These are phyloP conservation scores for Mythimna ferrago DNA, from an alignment of 2,888 invertebrate genomes.

Conservation along the genomic window DNA sequence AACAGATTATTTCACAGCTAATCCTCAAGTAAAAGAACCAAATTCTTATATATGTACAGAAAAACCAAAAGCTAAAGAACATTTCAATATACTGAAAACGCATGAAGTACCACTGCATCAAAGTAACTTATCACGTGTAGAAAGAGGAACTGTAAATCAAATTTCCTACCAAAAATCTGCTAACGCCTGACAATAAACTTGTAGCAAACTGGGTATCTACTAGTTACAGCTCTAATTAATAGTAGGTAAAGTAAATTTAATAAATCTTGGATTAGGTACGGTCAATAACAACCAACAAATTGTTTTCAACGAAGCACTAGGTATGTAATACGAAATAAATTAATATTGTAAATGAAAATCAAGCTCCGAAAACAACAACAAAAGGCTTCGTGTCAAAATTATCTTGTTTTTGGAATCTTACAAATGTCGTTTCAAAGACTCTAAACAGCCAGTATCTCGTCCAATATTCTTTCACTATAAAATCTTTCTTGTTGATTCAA, in stretches of 20 bases:
- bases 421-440: constrained; percentile 50
- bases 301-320: constrained; percentile 48
- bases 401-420: constrained; percentile 76
- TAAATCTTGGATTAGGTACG: constrained; percentile 12
- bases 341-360: constrained; percentile 71
- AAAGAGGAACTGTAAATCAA: neutral
- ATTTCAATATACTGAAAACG: neutral
- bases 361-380: constrained; percentile 70
- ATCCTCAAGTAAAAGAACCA: neutral
- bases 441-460: constrained; percentile 51
- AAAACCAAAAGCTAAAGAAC: neutral
- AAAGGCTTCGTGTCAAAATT: constrained; percentile 69
- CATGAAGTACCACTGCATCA: neutral
- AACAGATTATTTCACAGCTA: neutral
- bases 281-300: constrained; percentile 40
- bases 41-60: neutral
- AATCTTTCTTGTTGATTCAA: constrained; percentile 2
- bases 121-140: constrained; percentile 32
- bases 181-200: constrained; percentile 57
- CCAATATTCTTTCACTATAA: constrained; percentile 11
- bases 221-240: constrained; percentile 30
- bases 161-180: constrained; percentile 13
- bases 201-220: constrained; percentile 51
- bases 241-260: constrained; percentile 18
- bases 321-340: constrained; percentile 61